phyloP scores from a whole-genome alignment of 1,140 invertebrate genomes.

The Drosophila bifasciata region DNA sequence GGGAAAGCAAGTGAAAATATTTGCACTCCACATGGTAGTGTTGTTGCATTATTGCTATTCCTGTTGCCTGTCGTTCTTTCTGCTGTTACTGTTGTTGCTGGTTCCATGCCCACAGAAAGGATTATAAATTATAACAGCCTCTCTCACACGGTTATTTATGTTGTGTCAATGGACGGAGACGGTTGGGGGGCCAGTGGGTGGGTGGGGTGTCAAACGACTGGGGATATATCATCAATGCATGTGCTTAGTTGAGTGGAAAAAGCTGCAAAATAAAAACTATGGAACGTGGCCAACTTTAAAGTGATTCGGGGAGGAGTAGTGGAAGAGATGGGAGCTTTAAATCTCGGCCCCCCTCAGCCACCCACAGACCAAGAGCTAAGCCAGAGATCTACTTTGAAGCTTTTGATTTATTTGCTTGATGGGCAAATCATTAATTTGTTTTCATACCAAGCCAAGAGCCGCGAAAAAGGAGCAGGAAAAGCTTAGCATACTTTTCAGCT shows the following conservation, averaged over 20 bases:
- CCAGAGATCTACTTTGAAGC: slow-evolving; percentile 56
- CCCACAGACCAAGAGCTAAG: slow-evolving; percentile 14
- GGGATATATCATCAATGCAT: slow-evolving; percentile 74
- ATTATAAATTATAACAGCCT: slow-evolving; percentile 82
- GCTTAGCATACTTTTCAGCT: slow-evolving; percentile 71
- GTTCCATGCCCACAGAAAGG: slow-evolving; percentile 54
- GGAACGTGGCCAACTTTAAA: slow-evolving; percentile 31
- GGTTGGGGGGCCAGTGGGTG: too few relatives aligned
- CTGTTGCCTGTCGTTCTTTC: slow-evolving; percentile 23
- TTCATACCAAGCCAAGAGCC: slow-evolving; percentile 12
- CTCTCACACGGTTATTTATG: slow-evolving; percentile 77
- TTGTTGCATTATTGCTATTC: slow-evolving; percentile 34
- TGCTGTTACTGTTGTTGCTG: slow-evolving; percentile 35
- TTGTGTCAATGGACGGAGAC: slow-evolving; percentile 59
- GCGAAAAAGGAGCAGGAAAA: slow-evolving; percentile 26
- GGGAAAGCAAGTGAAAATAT: slow-evolving; percentile 48
- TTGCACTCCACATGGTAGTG: slow-evolving; percentile 43
- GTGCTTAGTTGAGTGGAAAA: slow-evolving; percentile 78
- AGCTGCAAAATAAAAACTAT: slow-evolving; percentile 52
- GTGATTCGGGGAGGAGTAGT: slow-evolving; percentile 3
- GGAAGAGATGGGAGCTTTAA: not conserved
- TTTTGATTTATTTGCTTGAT: slow-evolving; percentile 75
- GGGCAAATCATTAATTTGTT: slow-evolving; percentile 78
- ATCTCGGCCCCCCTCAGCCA: not conserved
- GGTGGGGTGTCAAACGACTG: slow-evolving; percentile 42